These are phyloP conservation scores for Cervus canadensis DNA, from an alignment of 2,113 vertebrate genomes.

Conservation along the genomic window DNA sequence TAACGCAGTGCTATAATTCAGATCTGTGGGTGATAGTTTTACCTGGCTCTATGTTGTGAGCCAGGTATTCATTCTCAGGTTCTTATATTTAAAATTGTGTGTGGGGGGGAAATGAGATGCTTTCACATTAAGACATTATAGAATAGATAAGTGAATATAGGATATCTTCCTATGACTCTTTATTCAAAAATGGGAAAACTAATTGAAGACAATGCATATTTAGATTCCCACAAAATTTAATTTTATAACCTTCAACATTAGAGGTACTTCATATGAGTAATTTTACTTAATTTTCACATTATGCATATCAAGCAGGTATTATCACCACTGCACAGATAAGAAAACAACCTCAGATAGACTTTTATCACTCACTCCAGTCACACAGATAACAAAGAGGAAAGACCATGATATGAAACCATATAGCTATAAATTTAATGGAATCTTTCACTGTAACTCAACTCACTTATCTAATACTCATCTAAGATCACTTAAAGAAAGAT, in stretches of 20 bases:
- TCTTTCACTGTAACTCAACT: neutral
- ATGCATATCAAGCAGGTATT: neutral
- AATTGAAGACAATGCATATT: neutral
- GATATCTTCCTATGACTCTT: neutral
- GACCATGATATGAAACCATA: neutral
- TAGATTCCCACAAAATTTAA: neutral
- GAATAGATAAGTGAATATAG: neutral
- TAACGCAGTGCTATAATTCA: neutral
- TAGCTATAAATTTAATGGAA: neutral
- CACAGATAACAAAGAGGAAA: neutral
- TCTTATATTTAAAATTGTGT: neutral
- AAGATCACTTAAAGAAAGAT: neutral
- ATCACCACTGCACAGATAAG: neutral
- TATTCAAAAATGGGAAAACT: neutral
- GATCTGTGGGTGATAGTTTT: neutral
- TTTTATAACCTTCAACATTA: neutral
- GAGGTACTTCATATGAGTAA: neutral
- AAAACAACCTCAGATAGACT: neutral
- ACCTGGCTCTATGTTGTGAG: neutral
- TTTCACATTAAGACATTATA: neutral
- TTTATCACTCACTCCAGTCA: neutral
- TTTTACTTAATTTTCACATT: neutral
- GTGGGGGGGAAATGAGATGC: neutral
- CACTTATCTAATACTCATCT: neutral
- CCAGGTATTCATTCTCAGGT: neutral